Evolutionary conservation across 2,797 vertebrate species (phyloP), one percentile per base, ranked within the genome.

Genomic region (Takifugu ocellatus): DNA sequence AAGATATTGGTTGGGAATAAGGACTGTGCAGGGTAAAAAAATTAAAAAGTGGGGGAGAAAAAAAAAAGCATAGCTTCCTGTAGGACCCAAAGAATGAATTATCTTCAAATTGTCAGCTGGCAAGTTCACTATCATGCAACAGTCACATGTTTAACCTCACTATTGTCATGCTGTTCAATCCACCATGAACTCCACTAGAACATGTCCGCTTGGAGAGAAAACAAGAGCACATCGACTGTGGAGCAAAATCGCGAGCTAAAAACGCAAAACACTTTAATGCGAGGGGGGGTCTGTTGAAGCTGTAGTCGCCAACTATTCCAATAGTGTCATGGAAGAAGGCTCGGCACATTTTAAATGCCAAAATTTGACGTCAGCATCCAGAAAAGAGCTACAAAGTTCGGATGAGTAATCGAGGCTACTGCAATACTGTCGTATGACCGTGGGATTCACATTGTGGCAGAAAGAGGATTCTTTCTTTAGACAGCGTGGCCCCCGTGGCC

Each of bases 391-490:
- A 68, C 31, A 39, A 72, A 62, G 73, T 72, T 68, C 55, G 63
- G 70, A 80, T 62, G 55, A 78, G 74, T 64, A 66, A 75, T 74
- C 74, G 79, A 79, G 52, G 79, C 70, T 72, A 89, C 84, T 85
- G 92, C 89, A 91, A 92, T 91, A 92, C 91, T 91, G 91, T 85
- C 86, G 82, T 73, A 76, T 80, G 80, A 75, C 75, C 78, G 84
- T 73, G 65, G 69, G 72, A 80, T 91, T 92, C 91, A 92, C 90
- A 91, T 91, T 89, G 81, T 84, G 87, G 89, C 87, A 87, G 84
- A 81, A 70, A 75, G 83, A 83, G 16, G 47, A 66, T 70, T 14
- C 80, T 83, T 76, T 73, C 75, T 61, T 69, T 54, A 64, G 29
- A 48, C 53, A 55, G 71, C 42, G 75, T 74, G 17, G 85, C 72